phyloP scores from a whole-genome alignment of 2,888 invertebrate genomes.

The Dimorphilus gyrociliatus region DNA sequence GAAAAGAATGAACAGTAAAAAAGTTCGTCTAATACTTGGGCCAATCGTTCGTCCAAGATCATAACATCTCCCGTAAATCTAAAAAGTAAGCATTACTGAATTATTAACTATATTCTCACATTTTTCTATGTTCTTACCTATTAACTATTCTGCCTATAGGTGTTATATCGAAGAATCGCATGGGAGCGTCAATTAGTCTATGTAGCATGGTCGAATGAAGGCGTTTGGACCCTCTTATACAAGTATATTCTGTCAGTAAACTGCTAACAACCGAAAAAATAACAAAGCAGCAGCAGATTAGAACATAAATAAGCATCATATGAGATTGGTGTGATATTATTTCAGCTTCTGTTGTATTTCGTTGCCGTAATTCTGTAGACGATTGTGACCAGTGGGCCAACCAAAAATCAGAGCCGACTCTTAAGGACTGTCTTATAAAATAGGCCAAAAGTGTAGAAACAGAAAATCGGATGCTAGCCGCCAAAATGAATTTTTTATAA shows the following conservation, averaged over 20 bases:
- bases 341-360: too few species aligned
- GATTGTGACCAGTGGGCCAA: conserved; percentile 51
- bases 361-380: too few species aligned
- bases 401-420: conserved; percentile 60
- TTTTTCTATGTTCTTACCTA: too few species aligned
- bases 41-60: conserved; percentile 45
- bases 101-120: too few species aligned
- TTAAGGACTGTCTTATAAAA: conserved; percentile 50
- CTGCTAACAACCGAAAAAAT: too few species aligned
- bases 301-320: too few species aligned
- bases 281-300: too few species aligned
- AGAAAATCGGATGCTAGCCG: too few species aligned
- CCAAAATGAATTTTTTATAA: conserved; percentile 52
- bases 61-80: conserved; percentile 26
- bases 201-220: conserved; percentile 47
- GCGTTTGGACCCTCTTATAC: conserved; percentile 44
- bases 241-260: too few species aligned
- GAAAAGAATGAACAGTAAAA: conserved; percentile 56
- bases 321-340: too few species aligned
- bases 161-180: conserved; percentile 35
- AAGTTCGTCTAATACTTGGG: conserved; percentile 56
- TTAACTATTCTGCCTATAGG: conserved; percentile 25
- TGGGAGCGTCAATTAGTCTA: conserved; percentile 50
- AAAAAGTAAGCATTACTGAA: too few species aligned
- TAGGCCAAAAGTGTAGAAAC: conserved; percentile 51